Evolutionary conservation across 2,888 invertebrate species (phyloP).

Genomic region (Stegophylla sp.): DNA sequence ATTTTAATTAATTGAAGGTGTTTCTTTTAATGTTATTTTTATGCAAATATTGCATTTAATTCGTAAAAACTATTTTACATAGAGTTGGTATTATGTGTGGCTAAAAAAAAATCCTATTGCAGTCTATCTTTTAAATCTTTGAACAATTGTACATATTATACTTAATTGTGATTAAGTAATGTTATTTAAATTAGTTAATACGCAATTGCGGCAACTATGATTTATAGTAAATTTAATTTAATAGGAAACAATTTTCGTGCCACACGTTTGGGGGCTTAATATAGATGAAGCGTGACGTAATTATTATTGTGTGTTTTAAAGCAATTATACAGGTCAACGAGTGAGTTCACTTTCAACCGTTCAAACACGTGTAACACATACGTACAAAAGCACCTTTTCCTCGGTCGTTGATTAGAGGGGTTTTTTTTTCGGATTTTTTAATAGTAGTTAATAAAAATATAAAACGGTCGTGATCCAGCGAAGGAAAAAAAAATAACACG

Average conservation of each 20-base stretch:
- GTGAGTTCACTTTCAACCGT: background rate
- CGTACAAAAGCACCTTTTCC: background rate
- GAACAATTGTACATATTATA: background rate
- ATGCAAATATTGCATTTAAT: background rate
- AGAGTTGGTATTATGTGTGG: background rate
- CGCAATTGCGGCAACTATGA: background rate
- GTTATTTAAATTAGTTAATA: background rate
- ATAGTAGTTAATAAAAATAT: too few relatives aligned
- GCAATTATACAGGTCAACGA: constrained; percentile 28
- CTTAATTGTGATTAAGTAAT: background rate
- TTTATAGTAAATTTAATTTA: background rate
- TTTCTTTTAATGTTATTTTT: background rate
- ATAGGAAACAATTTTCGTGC: background rate
- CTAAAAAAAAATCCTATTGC: background rate
- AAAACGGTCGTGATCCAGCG: too few relatives aligned
- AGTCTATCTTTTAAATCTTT: background rate
- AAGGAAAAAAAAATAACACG: background rate
- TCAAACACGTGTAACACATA: constrained; percentile 20
- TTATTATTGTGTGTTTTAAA: background rate
- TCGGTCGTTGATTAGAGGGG: background rate
- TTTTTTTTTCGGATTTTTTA: constrained; percentile 7
- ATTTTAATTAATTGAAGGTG: too few relatives aligned
- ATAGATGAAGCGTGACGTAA: background rate
- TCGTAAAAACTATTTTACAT: background rate
- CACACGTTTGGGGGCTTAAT: background rate